phyloP scores from a whole-genome alignment of 1,140 invertebrate genomes.

The Chironomus tepperi region DNA sequence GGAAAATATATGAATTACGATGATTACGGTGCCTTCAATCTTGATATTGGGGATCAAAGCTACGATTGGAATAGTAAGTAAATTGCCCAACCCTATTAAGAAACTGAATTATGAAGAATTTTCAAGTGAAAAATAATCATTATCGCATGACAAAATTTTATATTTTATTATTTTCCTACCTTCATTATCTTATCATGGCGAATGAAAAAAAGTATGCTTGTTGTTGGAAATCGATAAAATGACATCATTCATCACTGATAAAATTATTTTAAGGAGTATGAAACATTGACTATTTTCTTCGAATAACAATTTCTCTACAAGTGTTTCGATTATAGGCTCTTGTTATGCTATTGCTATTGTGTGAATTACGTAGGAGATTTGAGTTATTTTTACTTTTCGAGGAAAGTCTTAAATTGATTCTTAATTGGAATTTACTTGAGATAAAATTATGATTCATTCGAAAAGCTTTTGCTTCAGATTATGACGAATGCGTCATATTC shows the following conservation, averaged over 20 bases:
- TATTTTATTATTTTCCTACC: neutral
- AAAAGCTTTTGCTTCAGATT: no score
- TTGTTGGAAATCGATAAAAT: constrained; percentile 18
- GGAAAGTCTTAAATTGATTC: no score
- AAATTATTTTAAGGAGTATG: no score
- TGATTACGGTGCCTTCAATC: neutral
- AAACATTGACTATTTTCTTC: no score
- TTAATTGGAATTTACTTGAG: no score
- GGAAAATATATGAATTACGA: constrained; percentile 17
- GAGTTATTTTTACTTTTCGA: no score
- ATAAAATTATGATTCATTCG: no score
- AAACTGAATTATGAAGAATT: neutral
- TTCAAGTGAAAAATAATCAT: neutral
- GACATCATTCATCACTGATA: neutral
- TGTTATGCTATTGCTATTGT: no score
- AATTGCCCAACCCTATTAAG: neutral
- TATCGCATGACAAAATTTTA: neutral
- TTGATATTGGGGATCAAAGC: neutral
- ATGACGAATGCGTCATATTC: no score
- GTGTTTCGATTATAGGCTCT: no score
- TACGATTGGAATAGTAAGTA: constrained; percentile 7
- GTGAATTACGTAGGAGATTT: no score
- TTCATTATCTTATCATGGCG: neutral
- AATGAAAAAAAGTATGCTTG: neutral
- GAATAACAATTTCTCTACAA: no score